These are phyloP conservation scores for Morpho deidamia DNA, from an alignment of 2,888 invertebrate genomes.

Conservation along the genomic window DNA sequence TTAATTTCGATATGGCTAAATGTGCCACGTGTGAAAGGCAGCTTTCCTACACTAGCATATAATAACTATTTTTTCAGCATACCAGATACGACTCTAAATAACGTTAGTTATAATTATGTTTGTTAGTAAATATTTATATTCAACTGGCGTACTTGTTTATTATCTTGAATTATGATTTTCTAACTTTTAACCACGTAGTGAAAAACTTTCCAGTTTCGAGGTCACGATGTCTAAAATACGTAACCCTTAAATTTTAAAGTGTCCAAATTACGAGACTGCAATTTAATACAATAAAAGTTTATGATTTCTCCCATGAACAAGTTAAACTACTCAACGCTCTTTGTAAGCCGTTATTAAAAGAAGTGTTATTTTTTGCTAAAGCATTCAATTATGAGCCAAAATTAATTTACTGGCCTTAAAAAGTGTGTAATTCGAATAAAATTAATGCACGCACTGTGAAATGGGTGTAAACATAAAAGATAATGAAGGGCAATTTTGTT, in stretches of 20 bases:
- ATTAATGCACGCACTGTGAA: conserved; percentile 12
- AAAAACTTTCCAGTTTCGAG: too few relatives aligned
- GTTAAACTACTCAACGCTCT: not conserved
- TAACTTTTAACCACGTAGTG: too few relatives aligned
- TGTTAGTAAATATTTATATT: too few relatives aligned
- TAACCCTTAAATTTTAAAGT: not conserved
- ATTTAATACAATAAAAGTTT: conserved; percentile 5
- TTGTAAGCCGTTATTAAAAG: not conserved
- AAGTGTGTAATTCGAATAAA: conserved; percentile 21
- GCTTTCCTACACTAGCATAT: too few relatives aligned
- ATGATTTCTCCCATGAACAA: conserved; percentile 1
- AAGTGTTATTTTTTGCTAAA: not conserved
- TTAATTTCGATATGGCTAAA: too few relatives aligned
- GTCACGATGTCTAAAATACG: too few relatives aligned
- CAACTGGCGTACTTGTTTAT: too few relatives aligned
- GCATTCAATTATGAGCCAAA: conserved; percentile 8
- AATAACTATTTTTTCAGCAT: too few relatives aligned
- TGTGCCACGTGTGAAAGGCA: too few relatives aligned
- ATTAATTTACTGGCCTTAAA: conserved; percentile 18
- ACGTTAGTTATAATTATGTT: too few relatives aligned
- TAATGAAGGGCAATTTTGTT: conserved; percentile 13
- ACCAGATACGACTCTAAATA: too few relatives aligned
- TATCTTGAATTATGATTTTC: too few relatives aligned
- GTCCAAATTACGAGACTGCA: not conserved
- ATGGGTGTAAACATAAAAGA: conserved; percentile 12